Evolutionary conservation across 1,140 invertebrate species (phyloP), one percentile per base, ranked within the genome.

Genomic region (Heterodera carotae): DNA sequence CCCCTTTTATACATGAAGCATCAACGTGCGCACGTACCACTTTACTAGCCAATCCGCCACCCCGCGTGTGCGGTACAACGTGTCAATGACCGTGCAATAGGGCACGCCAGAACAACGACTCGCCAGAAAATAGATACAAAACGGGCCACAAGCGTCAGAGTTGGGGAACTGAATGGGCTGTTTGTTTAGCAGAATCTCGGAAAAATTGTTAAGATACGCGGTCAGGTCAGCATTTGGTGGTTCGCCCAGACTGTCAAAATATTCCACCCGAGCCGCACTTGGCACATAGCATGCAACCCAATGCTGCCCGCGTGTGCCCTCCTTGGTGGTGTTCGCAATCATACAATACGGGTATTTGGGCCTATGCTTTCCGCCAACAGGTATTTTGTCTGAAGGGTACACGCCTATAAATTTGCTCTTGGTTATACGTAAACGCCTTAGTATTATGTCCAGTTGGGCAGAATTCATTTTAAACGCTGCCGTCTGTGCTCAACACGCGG

Each of bases 391-490:
- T 8, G 76, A 56, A 25, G 75, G 31, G 22, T 48, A 48, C 3
- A 48, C 43, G 27, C 43, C 76, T 53, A 77, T 34, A 78, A 77
- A 77, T 22, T 27, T 36, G 18, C 62, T 78, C 36, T 36, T 77
- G 4, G 64, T n/a, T 1, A 29, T 18, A 5, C 62, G 27, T 53
- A 76, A 25, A 5, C 27, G 48, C 25, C 62, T 53, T 34, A 77
- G 27, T 22, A 77, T 25, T 27, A 10, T 22, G 15, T 72, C 22
- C 2, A 77, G 48, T 48, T 78, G 75, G 0, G 77, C 25, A 3
- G 71, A 60, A 34, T 78, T 77, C 76, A 77, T 79, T 34, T 36
- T 75, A 76, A 0, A 77, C 72, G 48, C 39, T 83, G 1, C 75
- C 60, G 53, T 79, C 78, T 10, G 66, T 76, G 5, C 79, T 43